Evolutionary conservation across 2,888 invertebrate genomes (phyloP).

Genomic region (Acheta domesticus): DNA sequence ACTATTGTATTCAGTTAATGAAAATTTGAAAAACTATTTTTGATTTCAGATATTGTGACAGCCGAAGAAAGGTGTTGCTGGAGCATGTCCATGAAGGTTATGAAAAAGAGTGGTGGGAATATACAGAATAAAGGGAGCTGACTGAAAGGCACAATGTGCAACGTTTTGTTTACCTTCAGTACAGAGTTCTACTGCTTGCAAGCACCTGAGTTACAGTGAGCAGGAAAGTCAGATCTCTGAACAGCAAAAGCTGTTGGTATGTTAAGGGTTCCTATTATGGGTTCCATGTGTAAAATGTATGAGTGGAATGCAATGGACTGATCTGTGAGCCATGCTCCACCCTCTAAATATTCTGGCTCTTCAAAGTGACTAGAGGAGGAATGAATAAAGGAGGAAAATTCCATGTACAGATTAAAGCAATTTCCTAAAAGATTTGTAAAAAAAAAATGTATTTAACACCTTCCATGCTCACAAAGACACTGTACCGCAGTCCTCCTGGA

Average conservation of each 20-base stretch:
- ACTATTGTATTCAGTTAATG: neutral
- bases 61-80: conserved; percentile 88
- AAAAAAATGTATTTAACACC: conserved; percentile 22
- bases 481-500: conserved; percentile 26
- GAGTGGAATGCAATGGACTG: neutral
- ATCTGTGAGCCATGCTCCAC: conserved; percentile 20
- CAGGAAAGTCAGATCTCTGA: neutral
- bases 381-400: conserved; percentile 12
- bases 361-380: neutral
- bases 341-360: neutral
- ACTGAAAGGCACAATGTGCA: conserved; percentile 22
- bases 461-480: conserved; percentile 21
- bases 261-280: neutral
- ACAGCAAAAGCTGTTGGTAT: neutral
- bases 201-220: conserved; percentile 23
- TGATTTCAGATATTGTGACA: conserved; percentile 89
- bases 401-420: conserved; percentile 20
- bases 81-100: conserved; percentile 99
- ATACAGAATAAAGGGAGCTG: conserved; percentile 66
- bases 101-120: conserved; percentile 98
- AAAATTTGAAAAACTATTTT: neutral
- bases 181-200: conserved; percentile 25
- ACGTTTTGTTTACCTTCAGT: conserved; percentile 26
- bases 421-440: conserved; percentile 23
- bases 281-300: neutral